Conservation (phyloP, 1,140 invertebrate species). For the Bursaphelenchus mucronatus region DNA sequence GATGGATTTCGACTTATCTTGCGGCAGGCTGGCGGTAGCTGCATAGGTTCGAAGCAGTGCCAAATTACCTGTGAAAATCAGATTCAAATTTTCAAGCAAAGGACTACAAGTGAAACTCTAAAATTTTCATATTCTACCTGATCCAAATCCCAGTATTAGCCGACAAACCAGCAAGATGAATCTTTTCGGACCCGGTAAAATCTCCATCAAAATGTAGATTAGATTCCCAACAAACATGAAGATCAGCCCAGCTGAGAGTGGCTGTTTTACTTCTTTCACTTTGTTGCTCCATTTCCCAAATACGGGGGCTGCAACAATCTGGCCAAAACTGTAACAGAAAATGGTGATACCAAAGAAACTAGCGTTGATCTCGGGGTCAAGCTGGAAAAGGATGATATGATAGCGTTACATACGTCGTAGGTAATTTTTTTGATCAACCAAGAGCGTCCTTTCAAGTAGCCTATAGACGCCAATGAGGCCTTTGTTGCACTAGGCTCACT, state of each 20-base stretch:
- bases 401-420: too few relatives aligned
- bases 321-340: constrained; percentile 62
- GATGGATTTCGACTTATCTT: constrained; percentile 41
- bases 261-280: constrained; percentile 53
- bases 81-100: neutral
- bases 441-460: too few relatives aligned
- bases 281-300: constrained; percentile 62
- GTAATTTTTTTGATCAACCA: too few relatives aligned
- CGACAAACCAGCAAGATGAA: constrained; percentile 41
- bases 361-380: constrained; percentile 59
- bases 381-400: constrained; percentile 35
- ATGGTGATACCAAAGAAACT: constrained; percentile 62
- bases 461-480: too few relatives aligned
- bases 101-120: neutral
- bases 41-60: constrained; percentile 41
- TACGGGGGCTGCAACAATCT: constrained; percentile 61
- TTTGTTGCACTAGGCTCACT: too few relatives aligned
- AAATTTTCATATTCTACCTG: constrained; percentile 26
- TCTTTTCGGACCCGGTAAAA: neutral
- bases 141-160: constrained; percentile 45
- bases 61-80: neutral
- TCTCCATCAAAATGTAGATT: constrained; percentile 60
- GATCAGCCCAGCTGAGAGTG: constrained; percentile 59
- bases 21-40: constrained; percentile 31
- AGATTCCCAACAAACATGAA: constrained; percentile 62